Evolutionary conservation across 2,113 vertebrate genomes (phyloP).

Genomic region (Upupa epops): DNA sequence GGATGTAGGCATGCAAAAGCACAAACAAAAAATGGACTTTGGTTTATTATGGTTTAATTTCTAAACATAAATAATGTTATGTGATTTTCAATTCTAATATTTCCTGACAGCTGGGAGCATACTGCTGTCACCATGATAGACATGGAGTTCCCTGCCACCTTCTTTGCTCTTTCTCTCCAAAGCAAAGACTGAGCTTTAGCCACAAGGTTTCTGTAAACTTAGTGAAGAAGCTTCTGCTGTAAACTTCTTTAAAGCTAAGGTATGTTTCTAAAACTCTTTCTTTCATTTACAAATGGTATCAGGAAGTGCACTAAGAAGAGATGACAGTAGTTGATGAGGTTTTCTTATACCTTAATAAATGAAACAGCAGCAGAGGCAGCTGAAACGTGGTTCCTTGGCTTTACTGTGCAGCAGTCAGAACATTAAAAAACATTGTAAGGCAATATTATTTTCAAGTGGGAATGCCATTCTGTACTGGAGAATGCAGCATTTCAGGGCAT

Average conservation of each 20-base stretch:
- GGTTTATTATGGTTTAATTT: background rate
- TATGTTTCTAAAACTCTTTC: background rate
- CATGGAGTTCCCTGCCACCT: background rate
- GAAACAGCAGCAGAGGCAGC: background rate
- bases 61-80: background rate
- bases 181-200: background rate
- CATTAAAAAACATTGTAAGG: background rate
- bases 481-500: background rate
- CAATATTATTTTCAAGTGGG: background rate
- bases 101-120: accelerated
- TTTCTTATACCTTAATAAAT: background rate
- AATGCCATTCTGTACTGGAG: background rate
- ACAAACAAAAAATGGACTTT: accelerated
- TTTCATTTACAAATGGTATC: background rate
- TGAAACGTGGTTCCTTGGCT: background rate
- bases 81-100: background rate
- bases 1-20: background rate
- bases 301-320: background rate
- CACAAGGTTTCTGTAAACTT: background rate
- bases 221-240: background rate
- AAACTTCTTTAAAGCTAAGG: background rate
- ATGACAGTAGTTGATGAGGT: background rate
- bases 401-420: background rate
- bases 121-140: background rate
- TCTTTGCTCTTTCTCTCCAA: background rate